A percentile compares a stretch with the other conserved stretches of the same genome.
Conservation (phyloP, 2,113 vertebrate genomes). For the Anser brachyrhynchus region DNA sequence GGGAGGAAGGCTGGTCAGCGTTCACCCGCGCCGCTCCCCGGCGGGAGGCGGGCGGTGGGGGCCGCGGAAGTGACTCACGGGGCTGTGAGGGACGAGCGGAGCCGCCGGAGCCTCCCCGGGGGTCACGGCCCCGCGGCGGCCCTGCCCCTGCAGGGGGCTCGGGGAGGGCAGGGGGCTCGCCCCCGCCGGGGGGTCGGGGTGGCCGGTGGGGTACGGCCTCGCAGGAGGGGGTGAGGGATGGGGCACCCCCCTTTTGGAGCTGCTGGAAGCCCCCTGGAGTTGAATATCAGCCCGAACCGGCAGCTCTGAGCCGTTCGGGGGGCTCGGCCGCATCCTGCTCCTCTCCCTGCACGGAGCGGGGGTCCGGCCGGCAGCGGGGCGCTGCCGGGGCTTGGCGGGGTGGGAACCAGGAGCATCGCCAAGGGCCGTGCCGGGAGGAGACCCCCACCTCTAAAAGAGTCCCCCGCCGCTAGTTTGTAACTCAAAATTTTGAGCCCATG, state of each 20-base stretch:
- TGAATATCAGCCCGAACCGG: not conserved
- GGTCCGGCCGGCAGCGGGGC: not conserved
- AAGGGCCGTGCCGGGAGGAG: not conserved
- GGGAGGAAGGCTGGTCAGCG: not conserved
- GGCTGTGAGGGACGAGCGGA: not conserved
- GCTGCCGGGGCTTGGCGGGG: not conserved
- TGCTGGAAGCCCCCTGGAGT: not conserved
- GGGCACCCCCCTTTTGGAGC: not conserved
- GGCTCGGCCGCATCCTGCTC: not conserved
- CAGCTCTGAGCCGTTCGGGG: not conserved
- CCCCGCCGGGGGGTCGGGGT: not conserved
- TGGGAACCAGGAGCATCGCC: not conserved
- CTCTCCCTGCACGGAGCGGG: rapidly evolving
- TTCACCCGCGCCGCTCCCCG: rapidly evolving
- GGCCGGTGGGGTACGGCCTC: not conserved
- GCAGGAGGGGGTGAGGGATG: not conserved
- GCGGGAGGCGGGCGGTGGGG: rapidly evolving
- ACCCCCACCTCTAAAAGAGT: not conserved
- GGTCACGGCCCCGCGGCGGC: rapidly evolving
- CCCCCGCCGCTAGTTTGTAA: not conserved
- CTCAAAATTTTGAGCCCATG: not conserved
- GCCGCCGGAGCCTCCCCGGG: rapidly evolving
- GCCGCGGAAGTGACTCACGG: rapidly evolving
- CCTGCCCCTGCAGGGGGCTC: not conserved
- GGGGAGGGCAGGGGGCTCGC: not conserved